Evolutionary conservation across 2,113 vertebrate species (phyloP).

Genomic region (Alosa alosa): DNA sequence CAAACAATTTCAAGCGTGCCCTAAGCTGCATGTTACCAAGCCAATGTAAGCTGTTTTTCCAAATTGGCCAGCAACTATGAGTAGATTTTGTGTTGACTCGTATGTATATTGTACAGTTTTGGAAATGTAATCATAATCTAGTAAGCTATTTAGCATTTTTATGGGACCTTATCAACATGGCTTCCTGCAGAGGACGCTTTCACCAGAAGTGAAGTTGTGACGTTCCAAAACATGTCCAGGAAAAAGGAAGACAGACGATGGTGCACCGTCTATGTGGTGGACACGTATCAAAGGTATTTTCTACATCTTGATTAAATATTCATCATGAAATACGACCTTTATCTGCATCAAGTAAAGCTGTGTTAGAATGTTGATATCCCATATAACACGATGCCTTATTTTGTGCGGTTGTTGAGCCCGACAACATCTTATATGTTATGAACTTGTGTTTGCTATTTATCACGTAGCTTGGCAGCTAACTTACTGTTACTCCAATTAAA

Average conservation of each 20-base stretch:
- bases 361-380: neutral
- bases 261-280: too few relatives aligned
- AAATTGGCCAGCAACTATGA: neutral
- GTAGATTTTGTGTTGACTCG: neutral
- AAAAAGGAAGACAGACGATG: neutral
- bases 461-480: neutral
- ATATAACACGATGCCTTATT: neutral
- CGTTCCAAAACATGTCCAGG: neutral
- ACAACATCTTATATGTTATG: neutral
- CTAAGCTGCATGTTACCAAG: neutral
- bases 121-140: neutral
- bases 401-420: neutral
- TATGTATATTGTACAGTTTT: neutral
- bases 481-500: neutral
- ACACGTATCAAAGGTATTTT: constrained; percentile 3
- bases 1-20: too few relatives aligned
- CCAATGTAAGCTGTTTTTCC: neutral
- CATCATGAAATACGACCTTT: neutral
- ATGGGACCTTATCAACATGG: neutral
- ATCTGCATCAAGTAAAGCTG: neutral
- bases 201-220: neutral
- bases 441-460: neutral
- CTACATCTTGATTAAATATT: neutral
- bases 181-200: neutral
- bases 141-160: neutral